Evolutionary conservation across 2,113 vertebrate genomes (phyloP), one percentile per base, ranked within the genome.

Genomic region (Gavialis gangeticus): DNA sequence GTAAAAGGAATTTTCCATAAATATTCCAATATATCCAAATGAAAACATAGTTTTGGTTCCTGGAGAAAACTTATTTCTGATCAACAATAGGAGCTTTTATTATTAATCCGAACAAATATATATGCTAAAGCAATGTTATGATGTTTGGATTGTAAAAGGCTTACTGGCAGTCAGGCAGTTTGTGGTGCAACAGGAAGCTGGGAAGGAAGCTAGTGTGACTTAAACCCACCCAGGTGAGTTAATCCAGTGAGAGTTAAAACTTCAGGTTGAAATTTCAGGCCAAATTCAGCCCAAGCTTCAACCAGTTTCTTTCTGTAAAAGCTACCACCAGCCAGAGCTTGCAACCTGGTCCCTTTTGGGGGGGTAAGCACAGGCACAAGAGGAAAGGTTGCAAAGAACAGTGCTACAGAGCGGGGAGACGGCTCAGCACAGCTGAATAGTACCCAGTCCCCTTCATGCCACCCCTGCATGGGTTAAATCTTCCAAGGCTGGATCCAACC

Each of bases 1-100:
- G 83, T 81, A 79, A 92, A 94, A 94, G 67, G 57, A 87, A 73
- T 94, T 89, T 94, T 88, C 85, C 79, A 87, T 89, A 95, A 94
- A 92, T 95, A 92, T 85, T 95, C 46, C 73, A 93, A 75, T 89
- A 78, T 67, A 88, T 69, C 59, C 46, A 66, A 93, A 91, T 79
- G 84, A 90, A 95, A 96, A 96, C 57, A 93, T 17, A 82, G 34
- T 24, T 94, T 94, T 78, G 64, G 66, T 89, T 96, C 82, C 46
- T 78, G 79, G 15, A 88, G 54, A 10, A 92, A 93, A 83, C 30
- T 66, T 84, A 73, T 89, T 86, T 79, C 73, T 18, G 12, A 88
- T 91, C 62, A 89, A 84, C 71, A 95, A 87, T 16, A 64, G 63
- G n/a, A 78, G 85, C 76, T 90, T 64, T 92, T 84, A 91, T 88